Conservation (phyloP, 2,888 invertebrate species). For the Branchellion lobata region DNA sequence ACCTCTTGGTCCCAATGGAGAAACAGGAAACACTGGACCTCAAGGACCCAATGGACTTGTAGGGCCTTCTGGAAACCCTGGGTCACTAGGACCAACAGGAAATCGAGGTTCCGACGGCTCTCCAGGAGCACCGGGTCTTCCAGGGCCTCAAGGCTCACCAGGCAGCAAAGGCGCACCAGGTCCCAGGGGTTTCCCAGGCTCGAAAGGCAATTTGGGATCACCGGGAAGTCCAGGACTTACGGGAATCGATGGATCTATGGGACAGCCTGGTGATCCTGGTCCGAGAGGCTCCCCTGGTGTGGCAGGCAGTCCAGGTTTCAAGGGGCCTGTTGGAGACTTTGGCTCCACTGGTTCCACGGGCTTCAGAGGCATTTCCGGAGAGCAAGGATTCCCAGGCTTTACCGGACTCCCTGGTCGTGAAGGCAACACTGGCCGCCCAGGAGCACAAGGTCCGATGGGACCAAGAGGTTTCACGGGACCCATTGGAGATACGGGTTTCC, state of each 20-base stretch:
- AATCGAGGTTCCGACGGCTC: constrained; percentile 46
- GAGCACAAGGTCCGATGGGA: constrained; percentile 17
- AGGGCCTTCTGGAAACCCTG: constrained; percentile 61
- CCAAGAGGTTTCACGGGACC: constrained; percentile 21
- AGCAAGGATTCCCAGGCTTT: background rate
- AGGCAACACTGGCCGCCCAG: constrained; percentile 1
- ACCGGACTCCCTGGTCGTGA: constrained; percentile 29
- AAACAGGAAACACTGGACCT: constrained; percentile 68
- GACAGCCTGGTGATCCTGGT: constrained; percentile 21
- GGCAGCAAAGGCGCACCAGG: constrained; percentile 36
- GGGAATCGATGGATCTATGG: constrained; percentile 30
- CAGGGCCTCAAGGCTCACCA: constrained; percentile 30
- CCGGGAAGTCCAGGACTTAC: constrained; percentile 48
- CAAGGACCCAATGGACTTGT: constrained; percentile 68
- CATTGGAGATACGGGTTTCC: constrained; percentile 28
- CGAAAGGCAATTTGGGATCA: constrained; percentile 41
- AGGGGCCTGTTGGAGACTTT: constrained; percentile 13
- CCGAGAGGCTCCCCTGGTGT: constrained; percentile 16
- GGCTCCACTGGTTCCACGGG: constrained; percentile 25
- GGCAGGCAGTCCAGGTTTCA: constrained; percentile 11
- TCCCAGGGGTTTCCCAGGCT: constrained; percentile 41
- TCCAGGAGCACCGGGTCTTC: constrained; percentile 24
- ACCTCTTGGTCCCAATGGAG: constrained; percentile 63
- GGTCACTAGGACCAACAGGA: constrained; percentile 49
- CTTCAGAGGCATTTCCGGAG: constrained; percentile 36